Evolutionary conservation across 2,113 vertebrate species (phyloP).

Genomic region (Channa argus): DNA sequence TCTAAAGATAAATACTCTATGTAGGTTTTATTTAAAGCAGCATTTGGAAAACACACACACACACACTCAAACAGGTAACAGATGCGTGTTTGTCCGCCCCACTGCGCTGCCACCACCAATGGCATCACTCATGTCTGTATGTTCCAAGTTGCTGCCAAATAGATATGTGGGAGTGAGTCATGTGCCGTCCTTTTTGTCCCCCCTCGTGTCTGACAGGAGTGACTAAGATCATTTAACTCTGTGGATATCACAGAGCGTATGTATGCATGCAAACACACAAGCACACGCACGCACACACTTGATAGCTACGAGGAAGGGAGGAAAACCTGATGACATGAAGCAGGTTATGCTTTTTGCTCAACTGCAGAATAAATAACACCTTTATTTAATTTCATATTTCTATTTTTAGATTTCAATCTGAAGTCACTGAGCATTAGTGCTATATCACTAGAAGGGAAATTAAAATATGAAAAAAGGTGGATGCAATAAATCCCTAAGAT

Average conservation of each 20-base stretch:
- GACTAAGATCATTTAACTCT: slow-evolving; percentile 51
- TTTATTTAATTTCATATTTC: slow-evolving; percentile 41
- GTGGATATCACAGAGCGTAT: slow-evolving; percentile 16
- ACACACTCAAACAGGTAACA: slow-evolving; percentile 3
- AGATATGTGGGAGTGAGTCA: slow-evolving; percentile 57
- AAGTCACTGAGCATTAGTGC: slow-evolving; percentile 11
- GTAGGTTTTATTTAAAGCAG: not conserved
- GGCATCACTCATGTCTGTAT: slow-evolving; percentile 47
- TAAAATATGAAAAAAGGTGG: slow-evolving; percentile 27
- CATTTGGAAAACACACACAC: not conserved
- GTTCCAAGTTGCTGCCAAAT: slow-evolving; percentile 26
- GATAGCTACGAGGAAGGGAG: slow-evolving; percentile 39
- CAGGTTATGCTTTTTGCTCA: slow-evolving; percentile 4
- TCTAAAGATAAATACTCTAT: too few species aligned
- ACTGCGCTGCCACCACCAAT: slow-evolving; percentile 12
- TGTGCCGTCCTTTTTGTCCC: slow-evolving; percentile 35
- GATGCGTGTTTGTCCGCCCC: slow-evolving; percentile 8
- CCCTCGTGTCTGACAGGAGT: slow-evolving; percentile 49
- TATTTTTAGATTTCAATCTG: slow-evolving; percentile 29
- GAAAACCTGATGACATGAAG: slow-evolving; percentile 43
- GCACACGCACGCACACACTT: slow-evolving; percentile 1
- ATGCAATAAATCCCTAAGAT: slow-evolving; percentile 28
- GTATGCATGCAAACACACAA: slow-evolving; percentile 11
- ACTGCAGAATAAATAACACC: slow-evolving; percentile 34
- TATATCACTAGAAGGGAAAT: not conserved